Percentiles rank a stretch among this genome's conserved stretches.
Conservation (phyloP, 1,140 invertebrate species). For the Eriosoma lanigerum region DNA sequence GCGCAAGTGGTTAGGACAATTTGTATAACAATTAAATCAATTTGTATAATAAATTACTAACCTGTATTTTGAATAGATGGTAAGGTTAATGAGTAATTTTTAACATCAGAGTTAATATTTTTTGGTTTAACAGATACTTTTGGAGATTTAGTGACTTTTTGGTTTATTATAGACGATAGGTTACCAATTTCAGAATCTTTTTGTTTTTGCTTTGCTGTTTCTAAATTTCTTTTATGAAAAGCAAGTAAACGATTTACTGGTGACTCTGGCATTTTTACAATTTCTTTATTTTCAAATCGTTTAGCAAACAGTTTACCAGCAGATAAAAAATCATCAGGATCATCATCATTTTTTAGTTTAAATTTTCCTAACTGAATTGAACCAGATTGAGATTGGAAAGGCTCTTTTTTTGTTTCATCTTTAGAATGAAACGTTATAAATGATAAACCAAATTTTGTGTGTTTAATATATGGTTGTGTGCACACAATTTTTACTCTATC, state of each 20-base stretch:
- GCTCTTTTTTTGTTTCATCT: slow-evolving; percentile 53
- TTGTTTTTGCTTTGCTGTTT: slow-evolving; percentile 2
- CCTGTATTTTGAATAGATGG: slow-evolving; percentile 6
- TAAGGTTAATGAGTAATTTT: not conserved
- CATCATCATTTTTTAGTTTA: slow-evolving; percentile 62
- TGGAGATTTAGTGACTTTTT: slow-evolving; percentile 20
- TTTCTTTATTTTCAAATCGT: slow-evolving; percentile 54
- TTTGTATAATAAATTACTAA: not conserved
- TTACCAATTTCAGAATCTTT: slow-evolving; percentile 22
- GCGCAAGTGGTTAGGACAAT: no score
- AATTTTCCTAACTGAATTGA: slow-evolving; percentile 63
- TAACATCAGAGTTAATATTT: not conserved
- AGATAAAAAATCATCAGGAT: slow-evolving; percentile 58
- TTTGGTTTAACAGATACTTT: not conserved
- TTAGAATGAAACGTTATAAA: slow-evolving; percentile 69
- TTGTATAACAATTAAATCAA: not conserved
- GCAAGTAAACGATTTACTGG: slow-evolving; percentile 36
- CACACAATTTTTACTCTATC: slow-evolving; percentile 81
- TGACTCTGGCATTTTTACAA: slow-evolving; percentile 36
- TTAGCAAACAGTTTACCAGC: slow-evolving; percentile 64
- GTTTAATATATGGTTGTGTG: slow-evolving; percentile 83
- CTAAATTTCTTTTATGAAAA: slow-evolving; percentile 12
- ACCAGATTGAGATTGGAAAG: not conserved
- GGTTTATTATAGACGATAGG: slow-evolving; percentile 25
- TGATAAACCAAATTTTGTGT: slow-evolving; percentile 74